A percentile compares a stretch with the other conserved stretches of the same genome.
phyloP scores from a whole-genome alignment of 2,113 vertebrate species.

The Turnix velox region DNA sequence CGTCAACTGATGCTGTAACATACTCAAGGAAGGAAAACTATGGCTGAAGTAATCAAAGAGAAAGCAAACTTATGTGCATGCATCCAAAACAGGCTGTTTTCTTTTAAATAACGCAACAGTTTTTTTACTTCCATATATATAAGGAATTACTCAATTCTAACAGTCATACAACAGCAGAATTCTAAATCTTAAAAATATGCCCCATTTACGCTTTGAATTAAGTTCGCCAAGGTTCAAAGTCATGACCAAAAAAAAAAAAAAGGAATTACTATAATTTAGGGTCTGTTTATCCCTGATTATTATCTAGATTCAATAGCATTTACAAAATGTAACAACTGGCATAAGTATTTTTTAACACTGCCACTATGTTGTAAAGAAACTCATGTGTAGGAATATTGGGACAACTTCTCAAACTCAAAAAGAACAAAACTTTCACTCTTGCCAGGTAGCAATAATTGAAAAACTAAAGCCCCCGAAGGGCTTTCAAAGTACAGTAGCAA shows the following conservation, averaged over 20 bases:
- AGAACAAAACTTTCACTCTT: neutral
- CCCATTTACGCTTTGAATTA: neutral
- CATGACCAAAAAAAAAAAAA: neutral
- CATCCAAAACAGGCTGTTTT: neutral
- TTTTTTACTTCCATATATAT: neutral
- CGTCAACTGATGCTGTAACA: slow-evolving; percentile 11
- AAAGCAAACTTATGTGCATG: neutral
- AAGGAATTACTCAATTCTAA: neutral
- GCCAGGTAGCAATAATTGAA: neutral
- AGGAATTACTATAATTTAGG: too few relatives aligned
- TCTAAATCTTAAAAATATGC: neutral
- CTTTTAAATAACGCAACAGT: neutral
- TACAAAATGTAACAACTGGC: neutral
- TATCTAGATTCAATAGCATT: neutral
- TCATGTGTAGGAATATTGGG: neutral
- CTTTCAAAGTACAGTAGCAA: neutral
- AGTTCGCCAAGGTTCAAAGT: neutral
- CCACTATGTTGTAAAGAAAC: neutral
- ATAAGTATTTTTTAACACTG: neutral
- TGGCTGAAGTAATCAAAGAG: neutral
- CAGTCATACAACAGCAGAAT: neutral
- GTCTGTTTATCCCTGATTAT: neutral
- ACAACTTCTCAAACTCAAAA: neutral
- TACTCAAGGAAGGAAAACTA: neutral
- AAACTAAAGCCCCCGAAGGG: neutral